Evolutionary conservation across 2,113 vertebrate genomes (phyloP), one percentile per base, ranked within the genome.

Genomic region (Laticauda colubrina): DNA sequence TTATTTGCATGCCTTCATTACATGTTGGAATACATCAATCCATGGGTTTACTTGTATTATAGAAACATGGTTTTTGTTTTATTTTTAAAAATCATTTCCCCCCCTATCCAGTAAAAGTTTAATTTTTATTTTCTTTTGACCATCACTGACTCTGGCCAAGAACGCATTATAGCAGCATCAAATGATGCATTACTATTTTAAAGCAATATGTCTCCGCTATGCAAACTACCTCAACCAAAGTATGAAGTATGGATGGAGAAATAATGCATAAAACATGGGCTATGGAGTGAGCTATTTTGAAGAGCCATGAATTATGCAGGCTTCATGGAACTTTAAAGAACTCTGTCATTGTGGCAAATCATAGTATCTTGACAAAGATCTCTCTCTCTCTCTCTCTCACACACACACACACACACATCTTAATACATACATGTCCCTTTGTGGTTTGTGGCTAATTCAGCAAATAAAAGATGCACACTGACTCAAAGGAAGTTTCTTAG

Each of bases 341-440:
- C 51, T 92, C 94, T 93, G 90, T 96, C 93, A 0, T 88, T 94
- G 91, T 96, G 94, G 94, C 57, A n/a, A 45, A 2, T 20, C 56
- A 24, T 26, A 0, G 57, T 12, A 69, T 89, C 2, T 0, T 34
- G 34, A 9, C 34, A 34, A 86, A 43, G 43, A n/a, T 56, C 15
- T 39, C 69, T 39, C 69, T 20, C n/a, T 20, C n/a, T 18, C n/a
- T 81, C 69, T 34, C n/a, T 20, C 14, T n/a, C 64, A n/a, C n/a
- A n/a, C n/a, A n/a, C 59, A 11, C 29, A n/a, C 29, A 61, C 56
- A 57, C 56, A 12, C 59, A 29, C 4, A 14, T 18, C 64, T 69
- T 61, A 26, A 64, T 3, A 64, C 10, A 29, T 90, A 90, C 57
- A 69, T 87, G 94, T 91, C 61, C 14, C 55, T 43, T 57, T 45